These are phyloP conservation scores for Drosophila gaucha DNA, from an alignment of 2,888 invertebrate genomes.

Conservation along the genomic window DNA sequence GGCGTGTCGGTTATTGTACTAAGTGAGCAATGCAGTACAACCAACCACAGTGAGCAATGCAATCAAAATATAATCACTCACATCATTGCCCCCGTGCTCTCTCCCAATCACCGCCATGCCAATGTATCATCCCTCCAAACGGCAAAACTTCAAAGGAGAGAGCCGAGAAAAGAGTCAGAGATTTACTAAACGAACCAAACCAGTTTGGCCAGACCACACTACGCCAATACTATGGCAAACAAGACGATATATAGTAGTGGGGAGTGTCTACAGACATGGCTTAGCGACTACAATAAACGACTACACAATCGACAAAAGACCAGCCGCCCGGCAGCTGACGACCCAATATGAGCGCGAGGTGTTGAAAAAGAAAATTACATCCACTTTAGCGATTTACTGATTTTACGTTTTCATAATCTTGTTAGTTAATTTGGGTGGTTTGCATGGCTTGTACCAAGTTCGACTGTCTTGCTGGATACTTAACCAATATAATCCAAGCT, in stretches of 20 bases:
- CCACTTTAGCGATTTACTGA: slow-evolving; percentile 84
- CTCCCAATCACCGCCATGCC: slow-evolving; percentile 74
- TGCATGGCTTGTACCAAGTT: slow-evolving; percentile 37
- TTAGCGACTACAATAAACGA: slow-evolving; percentile 66
- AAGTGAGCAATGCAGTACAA: slow-evolving; percentile 72
- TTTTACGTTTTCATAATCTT: slow-evolving; percentile 83
- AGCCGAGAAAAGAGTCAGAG: slow-evolving; percentile 75
- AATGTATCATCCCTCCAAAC: slow-evolving; percentile 79
- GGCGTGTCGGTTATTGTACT: slow-evolving; percentile 73
- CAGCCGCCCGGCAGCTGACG: slow-evolving; percentile 75
- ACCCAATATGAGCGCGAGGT: slow-evolving; percentile 82
- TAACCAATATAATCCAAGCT: neutral
- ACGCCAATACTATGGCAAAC: slow-evolving; percentile 48
- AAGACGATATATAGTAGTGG: slow-evolving; percentile 58
- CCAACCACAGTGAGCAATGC: slow-evolving; percentile 81
- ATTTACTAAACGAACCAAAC: slow-evolving; percentile 78
- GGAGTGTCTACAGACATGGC: slow-evolving; percentile 61
- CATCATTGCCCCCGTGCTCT: slow-evolving; percentile 82
- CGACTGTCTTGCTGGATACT: slow-evolving; percentile 22
- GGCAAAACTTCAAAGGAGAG: slow-evolving; percentile 77
- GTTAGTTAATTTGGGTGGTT: slow-evolving; percentile 80
- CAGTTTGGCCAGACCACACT: slow-evolving; percentile 62
- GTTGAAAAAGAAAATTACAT: slow-evolving; percentile 84
- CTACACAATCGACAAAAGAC: slow-evolving; percentile 67
- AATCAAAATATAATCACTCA: slow-evolving; percentile 81